These are phyloP conservation scores for Luperina testacea DNA, from an alignment of 2,888 invertebrate genomes.

Conservation along the genomic window DNA sequence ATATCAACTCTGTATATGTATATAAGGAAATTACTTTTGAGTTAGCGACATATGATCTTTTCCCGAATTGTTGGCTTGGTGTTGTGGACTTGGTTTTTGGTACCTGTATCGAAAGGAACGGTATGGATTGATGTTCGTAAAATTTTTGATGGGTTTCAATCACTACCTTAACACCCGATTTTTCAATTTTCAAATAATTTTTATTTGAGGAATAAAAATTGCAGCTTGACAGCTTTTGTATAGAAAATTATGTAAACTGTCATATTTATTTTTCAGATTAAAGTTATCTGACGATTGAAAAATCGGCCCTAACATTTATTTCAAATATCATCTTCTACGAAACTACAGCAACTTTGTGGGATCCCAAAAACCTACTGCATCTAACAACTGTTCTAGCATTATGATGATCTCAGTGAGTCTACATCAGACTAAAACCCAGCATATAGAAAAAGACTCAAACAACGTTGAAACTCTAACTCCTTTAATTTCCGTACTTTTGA, in stretches of 20 bases:
- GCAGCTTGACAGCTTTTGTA: neutral
- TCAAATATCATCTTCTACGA: neutral
- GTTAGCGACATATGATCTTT: conserved; percentile 15
- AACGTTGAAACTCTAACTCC: neutral
- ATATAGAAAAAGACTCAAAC: neutral
- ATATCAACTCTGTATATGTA: no score
- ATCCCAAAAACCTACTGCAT: neutral
- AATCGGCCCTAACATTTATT: neutral
- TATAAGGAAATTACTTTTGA: conserved; percentile 14
- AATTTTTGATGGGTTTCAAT: neutral
- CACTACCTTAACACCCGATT: neutral
- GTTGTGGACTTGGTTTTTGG: neutral
- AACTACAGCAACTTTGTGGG: neutral
- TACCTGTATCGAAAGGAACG: neutral
- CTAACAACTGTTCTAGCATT: neutral
- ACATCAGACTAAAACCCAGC: neutral
- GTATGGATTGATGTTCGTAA: no score
- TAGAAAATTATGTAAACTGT: neutral
- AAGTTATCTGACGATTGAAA: neutral
- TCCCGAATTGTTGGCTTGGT: conserved; percentile 8
- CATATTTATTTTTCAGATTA: neutral
- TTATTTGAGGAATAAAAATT: neutral
- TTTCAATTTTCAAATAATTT: neutral
- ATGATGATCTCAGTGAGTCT: neutral
- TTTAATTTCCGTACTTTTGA: conserved; percentile 11